phyloP scores from a whole-genome alignment of 2,888 invertebrate species.

The Phoenoteleia sp. region DNA sequence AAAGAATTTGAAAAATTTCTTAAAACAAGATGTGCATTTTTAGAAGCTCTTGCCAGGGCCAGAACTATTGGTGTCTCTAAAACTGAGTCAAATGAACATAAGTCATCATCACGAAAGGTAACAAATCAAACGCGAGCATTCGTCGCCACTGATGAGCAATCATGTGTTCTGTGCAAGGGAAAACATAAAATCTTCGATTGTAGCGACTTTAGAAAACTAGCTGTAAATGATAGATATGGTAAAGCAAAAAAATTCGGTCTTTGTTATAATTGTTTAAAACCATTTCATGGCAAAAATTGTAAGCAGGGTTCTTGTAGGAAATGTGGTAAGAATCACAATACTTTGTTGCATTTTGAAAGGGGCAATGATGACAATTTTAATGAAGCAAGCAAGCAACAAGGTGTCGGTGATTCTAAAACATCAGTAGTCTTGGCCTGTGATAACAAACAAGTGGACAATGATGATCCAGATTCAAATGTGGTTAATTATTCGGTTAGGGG shows the following conservation, averaged over 20 bases:
- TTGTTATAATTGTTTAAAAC: slow-evolving; percentile 19
- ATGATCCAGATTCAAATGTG: too few relatives aligned
- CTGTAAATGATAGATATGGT: background rate
- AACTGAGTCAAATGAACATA: background rate
- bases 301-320: background rate
- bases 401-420: too few relatives aligned
- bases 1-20: background rate
- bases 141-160: background rate
- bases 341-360: slow-evolving; percentile 37
- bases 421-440: too few relatives aligned
- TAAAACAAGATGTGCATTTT: background rate
- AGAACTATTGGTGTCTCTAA: background rate
- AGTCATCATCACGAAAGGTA: background rate
- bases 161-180: background rate
- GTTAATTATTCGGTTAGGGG: too few relatives aligned
- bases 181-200: slow-evolving; percentile 6
- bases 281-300: slow-evolving; percentile 20
- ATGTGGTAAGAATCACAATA: slow-evolving; percentile 29
- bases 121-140: background rate
- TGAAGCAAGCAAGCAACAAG: too few relatives aligned
- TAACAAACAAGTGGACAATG: too few relatives aligned
- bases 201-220: background rate
- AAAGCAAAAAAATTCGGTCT: background rate
- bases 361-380: too few relatives aligned
- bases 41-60: slow-evolving; percentile 5